Evolutionary conservation across 2,797 vertebrate genomes (phyloP), one percentile per base, ranked within the genome.

Genomic region (Ctenopoma multispine): DNA sequence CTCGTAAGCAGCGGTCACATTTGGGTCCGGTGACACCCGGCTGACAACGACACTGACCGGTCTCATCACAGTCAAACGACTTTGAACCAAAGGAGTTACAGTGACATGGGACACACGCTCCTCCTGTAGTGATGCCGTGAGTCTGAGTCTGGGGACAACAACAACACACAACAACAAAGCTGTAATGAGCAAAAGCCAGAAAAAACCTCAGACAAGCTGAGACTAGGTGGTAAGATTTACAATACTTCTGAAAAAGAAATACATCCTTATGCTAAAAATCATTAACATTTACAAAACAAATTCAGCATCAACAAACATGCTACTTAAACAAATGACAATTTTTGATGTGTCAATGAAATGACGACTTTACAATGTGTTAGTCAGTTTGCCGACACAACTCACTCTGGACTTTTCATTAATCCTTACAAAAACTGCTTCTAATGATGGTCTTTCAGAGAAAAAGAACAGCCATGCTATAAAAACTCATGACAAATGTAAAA

Each of bases 61-160:
- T 92, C 60, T 96, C 96, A 68, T 96, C 92, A 4, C 98, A 99
- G 85, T 99, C 97, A 0, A 99, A 99, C 0, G 98, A 99, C 84
- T 99, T 99, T 60, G 98, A 99, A 3, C 98, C 98, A 64, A 97
- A 99, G 0, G 98, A 99, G 91, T 97, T 98, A 76, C 98, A 99
- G 88, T 98, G 96, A 80, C 98, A 99, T 0, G 98, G 97, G 60
- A 95, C 57, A 31, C 98, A 99, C n/a, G 91, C 93, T 20, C 95
- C 94, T 17, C 91, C 87, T 0, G 90, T 94, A 34, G 92, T 84
- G 1, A 97, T 72, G 65, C 95, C 96, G 4, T 96, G 96, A n/a
- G 95, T 97, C 89, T 91, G 83, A 72, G 94, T 75, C 97, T 99
- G 89, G 9, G 72, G 5, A 41, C 55, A 89, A 21, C 34, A 41